These are phyloP conservation scores for Hymenochirus boettgeri DNA, from an alignment of 2,113 vertebrate species.

Conservation along the genomic window DNA sequence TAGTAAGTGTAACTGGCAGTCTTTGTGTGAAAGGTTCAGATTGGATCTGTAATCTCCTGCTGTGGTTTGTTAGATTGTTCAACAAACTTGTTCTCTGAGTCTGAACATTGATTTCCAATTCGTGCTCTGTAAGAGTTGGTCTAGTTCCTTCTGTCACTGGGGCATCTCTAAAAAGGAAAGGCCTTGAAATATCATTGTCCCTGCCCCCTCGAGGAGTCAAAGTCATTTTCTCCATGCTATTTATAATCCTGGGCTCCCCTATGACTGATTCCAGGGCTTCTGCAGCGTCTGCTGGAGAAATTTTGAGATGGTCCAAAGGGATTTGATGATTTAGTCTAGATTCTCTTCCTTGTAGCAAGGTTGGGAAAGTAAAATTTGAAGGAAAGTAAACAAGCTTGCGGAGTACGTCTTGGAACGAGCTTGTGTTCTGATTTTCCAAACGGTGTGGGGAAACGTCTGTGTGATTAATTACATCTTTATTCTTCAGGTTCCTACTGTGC, in stretches of 20 bases:
- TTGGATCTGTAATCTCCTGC: neutral
- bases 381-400: neutral
- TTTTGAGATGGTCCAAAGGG: neutral
- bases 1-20: neutral
- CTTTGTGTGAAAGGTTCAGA: neutral
- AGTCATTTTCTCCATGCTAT: conserved; percentile 3
- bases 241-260: neutral
- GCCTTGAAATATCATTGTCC: conserved; percentile 4
- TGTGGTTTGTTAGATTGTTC: neutral
- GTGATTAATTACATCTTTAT: neutral
- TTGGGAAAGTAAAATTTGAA: conserved; percentile 4
- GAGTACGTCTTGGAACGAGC: neutral
- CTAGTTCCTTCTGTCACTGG: neutral
- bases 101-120: neutral
- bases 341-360: neutral
- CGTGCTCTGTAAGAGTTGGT: neutral
- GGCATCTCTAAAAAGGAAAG: neutral
- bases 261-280: neutral
- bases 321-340: neutral
- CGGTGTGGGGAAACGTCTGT: neutral
- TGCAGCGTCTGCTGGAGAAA: neutral
- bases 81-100: neutral
- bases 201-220: neutral
- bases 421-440: neutral
- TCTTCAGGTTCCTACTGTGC: neutral